A percentile compares a stretch with the other conserved stretches of the same genome.
These are phyloP conservation scores for Dicentrarchus labrax DNA, from an alignment of 2,113 vertebrate genomes.

Conservation along the genomic window DNA sequence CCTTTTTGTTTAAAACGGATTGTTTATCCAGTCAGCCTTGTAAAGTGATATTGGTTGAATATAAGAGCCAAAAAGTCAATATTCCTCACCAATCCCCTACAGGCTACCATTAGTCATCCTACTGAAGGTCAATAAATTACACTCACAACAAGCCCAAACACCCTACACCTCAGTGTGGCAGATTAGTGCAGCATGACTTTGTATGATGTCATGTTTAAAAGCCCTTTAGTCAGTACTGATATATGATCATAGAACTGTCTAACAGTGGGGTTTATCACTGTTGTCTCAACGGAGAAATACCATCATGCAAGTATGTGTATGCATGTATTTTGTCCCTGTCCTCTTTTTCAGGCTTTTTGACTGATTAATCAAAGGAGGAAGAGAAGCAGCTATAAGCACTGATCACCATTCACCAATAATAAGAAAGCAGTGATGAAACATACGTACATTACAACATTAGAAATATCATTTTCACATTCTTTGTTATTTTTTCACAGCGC, in stretches of 20 bases:
- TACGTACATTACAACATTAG: not conserved
- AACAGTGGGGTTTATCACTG: not conserved
- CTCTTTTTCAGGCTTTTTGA: not conserved
- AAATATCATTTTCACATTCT: slow-evolving; percentile 21
- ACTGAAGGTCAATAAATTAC: not conserved
- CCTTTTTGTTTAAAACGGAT: not conserved
- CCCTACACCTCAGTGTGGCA: not conserved
- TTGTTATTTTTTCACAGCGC: not conserved
- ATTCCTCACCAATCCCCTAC: not conserved
- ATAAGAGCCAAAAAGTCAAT: not conserved
- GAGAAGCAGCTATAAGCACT: not conserved
- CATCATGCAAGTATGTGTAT: too few species aligned
- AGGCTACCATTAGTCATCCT: not conserved
- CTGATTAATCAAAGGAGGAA: not conserved
- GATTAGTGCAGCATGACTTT: not conserved
- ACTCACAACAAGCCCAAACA: not conserved
- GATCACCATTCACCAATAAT: not conserved
- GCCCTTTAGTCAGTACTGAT: not conserved
- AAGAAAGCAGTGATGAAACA: not conserved
- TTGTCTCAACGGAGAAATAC: not conserved
- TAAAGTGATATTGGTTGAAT: not conserved
- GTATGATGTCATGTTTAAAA: not conserved
- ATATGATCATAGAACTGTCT: not conserved
- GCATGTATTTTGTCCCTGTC: not conserved
- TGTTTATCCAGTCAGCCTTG: not conserved